Evolutionary conservation across 64 coral and sea anemone species (phyloP), one percentile per base, ranked within the genome.

Genomic region (Stichodactyla mertensii): DNA sequence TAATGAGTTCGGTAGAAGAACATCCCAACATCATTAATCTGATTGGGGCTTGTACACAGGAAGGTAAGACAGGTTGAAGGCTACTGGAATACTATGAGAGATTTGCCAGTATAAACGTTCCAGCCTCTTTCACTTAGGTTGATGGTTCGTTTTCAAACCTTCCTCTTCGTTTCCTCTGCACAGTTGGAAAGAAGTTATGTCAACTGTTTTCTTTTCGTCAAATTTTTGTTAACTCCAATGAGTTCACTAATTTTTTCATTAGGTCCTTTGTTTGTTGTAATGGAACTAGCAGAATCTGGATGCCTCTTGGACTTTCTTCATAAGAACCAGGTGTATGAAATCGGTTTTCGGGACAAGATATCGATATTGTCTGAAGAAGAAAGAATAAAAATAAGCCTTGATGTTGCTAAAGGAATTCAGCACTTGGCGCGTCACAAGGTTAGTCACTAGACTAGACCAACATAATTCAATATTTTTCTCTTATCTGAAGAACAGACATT

Each of bases 21-120:
- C 93, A 94, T 77, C 93, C 93, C 13, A 94, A 94, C 56, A 58
- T 94, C 31, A 79, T 94, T 16, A 91, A 94, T 60, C 71, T 94
- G 13, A 86, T 94, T 8, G 93, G 93, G 55, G 93, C 93, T 57
- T 91, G 93, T 86, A 88, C 93, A 26, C 52, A 53, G 19, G 58
- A 77, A 23, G 93, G 93, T 94, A 19, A 61, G 15, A 20, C n/a
- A 4, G 36, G 36, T 45, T 45, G 36, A 4, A 45, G 36, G 36
- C 36, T 45, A 2, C 36, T 45, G 3, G 36, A 2, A 45, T 45
- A 3, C 36, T 45, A 45, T 45, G 3, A 45, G 3, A 45, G 36
- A 45, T 45, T 45, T 45, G 36, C 36, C 36, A 2, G 36, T 45
- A 4, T 45, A 45, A 45, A 45, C 36, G 36, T 45, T 2, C 36